These are phyloP conservation scores for Dolomedes plantarius DNA, from an alignment of 2,888 invertebrate species.

Conservation along the genomic window DNA sequence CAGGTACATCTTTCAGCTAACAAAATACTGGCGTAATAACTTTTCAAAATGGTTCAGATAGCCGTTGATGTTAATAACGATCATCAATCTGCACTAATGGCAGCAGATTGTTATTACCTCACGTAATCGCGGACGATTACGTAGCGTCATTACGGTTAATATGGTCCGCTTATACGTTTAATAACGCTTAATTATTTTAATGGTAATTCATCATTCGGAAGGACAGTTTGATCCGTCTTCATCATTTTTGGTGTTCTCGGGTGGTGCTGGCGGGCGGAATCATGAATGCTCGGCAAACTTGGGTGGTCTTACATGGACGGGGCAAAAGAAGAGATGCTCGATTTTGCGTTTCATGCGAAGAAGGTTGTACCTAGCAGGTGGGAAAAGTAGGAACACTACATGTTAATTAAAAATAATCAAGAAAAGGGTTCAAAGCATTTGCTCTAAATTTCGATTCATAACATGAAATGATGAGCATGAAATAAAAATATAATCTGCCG, in stretches of 20 bases:
- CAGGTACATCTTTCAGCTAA: background rate
- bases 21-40: background rate
- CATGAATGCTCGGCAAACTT: background rate
- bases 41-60: slow-evolving; percentile 6
- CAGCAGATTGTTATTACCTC: slow-evolving; percentile 56
- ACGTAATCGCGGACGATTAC: slow-evolving; percentile 65
- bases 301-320: background rate
- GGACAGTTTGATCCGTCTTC: slow-evolving; percentile 49
- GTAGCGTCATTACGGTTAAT: slow-evolving; percentile 67
- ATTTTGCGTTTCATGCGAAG: too few relatives aligned
- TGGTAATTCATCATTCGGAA: slow-evolving; percentile 47
- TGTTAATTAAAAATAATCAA: too few relatives aligned
- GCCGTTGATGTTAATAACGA: slow-evolving; percentile 58
- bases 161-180: slow-evolving; percentile 55
- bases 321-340: too few relatives aligned
- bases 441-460: too few relatives aligned
- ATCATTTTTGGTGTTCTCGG: slow-evolving; percentile 16
- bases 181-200: slow-evolving; percentile 70
- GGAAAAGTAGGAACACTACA: too few relatives aligned
- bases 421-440: too few relatives aligned
- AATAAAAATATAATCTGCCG: too few relatives aligned
- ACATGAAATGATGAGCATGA: too few relatives aligned
- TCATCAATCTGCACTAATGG: slow-evolving; percentile 64
- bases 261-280: background rate
- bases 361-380: too few relatives aligned